phyloP scores from a whole-genome alignment of 1,140 invertebrate genomes.

The Bombus waltoni region DNA sequence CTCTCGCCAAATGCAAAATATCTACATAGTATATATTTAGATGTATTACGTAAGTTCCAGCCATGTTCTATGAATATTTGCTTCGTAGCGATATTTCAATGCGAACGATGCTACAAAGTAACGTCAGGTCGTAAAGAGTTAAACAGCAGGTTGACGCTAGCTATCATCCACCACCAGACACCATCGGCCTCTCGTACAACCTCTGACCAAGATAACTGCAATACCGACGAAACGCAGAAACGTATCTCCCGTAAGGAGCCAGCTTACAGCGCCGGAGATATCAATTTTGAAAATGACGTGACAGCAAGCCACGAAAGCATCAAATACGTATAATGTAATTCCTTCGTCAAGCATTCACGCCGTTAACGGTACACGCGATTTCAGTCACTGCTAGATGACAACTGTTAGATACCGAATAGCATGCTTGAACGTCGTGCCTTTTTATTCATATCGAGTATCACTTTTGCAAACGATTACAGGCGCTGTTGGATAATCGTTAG shows the following conservation, averaged over 20 bases:
- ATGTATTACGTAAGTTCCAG: rapidly evolving
- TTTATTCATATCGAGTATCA: background rate
- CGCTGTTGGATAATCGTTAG: background rate
- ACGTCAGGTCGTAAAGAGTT: too few species aligned
- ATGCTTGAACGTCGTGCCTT: background rate
- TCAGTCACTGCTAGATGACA: background rate
- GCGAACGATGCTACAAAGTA: too few species aligned
- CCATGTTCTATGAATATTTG: too few species aligned
- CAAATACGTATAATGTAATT: background rate
- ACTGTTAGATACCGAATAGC: background rate
- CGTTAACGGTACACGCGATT: background rate
- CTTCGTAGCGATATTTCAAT: too few species aligned
- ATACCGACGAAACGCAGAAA: background rate
- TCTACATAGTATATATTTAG: too few species aligned
- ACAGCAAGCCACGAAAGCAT: too few species aligned
- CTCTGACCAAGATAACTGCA: background rate
- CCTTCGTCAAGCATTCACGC: background rate
- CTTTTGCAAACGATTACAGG: too few species aligned
- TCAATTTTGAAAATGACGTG: background rate
- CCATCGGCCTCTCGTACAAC: background rate
- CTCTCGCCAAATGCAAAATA: background rate
- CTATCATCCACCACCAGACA: too few species aligned
- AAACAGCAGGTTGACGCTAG: too few species aligned
- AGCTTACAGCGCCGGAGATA: background rate
- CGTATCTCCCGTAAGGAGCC: background rate